Base-by-base conservation (phyloP, 92 coral and sea anemone species). In the Parazoanthus swiftii region DNA sequence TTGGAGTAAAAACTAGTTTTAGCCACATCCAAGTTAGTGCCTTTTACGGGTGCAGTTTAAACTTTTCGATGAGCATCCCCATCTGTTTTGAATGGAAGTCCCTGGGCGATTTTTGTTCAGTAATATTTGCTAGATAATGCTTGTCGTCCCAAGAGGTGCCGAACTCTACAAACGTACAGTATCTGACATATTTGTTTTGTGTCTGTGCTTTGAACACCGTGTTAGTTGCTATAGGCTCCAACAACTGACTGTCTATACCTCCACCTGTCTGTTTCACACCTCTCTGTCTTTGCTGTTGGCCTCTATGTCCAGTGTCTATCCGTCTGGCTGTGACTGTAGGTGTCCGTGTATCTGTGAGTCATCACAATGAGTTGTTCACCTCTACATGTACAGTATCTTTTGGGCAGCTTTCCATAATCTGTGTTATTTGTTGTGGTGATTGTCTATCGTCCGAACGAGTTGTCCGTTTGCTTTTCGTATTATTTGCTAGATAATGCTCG, bases 401-500 rank as follows among this genome's bases (percentile, higher is more conserved):
- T 48, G 51, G 11, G 51, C 51, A 48, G 11, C 51, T 48, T 1
- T 48, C 11, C 11, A 7, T 48, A 7, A 1, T 48, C 51, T 5
- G 7, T 8, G 51, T 54, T 54, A 11, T 15, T 54, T 54, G 59
- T 54, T 54, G 18, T 54, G 59, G 59, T 11, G 59, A 15, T 13
- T 54, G 14, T 54, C 59, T 11, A 18, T 13, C 59, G 59, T 3
- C n/a, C n/a, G 18, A 63, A 63, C 25, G 0, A 8, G 2, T 54
- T 5, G 6, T 63, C 25, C 14, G n/a, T 23, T 18, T 38, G 20
- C 25, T 16, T n/a, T 58, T 2, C 18, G 66, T 18, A 20, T 37
- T 39, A 76, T 76, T 76, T 76, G 79, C 79, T 76, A 76, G 79
- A 39, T 76, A 76, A 37, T 76, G 50, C 79, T 39, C 39, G 0